A percentile compares a stretch with the other conserved stretches of the same genome.
phyloP scores from a whole-genome alignment of 37 sponge, comb jelly and placozoan genomes.

The Spongilla lacustris region DNA sequence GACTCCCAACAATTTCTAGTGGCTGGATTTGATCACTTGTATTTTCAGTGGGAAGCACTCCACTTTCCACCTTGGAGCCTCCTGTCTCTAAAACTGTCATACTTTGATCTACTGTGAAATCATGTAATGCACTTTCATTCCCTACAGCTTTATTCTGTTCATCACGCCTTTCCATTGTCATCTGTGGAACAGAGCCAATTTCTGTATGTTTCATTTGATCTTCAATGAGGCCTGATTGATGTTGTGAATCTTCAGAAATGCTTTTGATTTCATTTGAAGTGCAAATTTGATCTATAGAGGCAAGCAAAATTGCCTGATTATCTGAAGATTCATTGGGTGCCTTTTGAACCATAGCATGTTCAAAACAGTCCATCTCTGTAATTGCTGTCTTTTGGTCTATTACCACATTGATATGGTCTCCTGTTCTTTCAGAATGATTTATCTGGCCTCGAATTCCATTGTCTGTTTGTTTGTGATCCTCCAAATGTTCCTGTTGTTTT shows the following conservation, averaged over 20 bases:
- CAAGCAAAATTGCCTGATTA: neutral
- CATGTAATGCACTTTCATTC: too few species aligned
- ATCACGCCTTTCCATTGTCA: neutral
- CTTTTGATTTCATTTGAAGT: neutral
- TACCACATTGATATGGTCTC: neutral
- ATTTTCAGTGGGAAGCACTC: neutral
- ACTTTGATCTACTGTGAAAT: too few species aligned
- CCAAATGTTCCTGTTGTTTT: too few species aligned
- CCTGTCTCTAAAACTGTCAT: neutral
- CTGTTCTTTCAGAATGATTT: too few species aligned
- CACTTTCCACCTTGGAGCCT: neutral
- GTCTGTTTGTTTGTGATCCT: too few species aligned
- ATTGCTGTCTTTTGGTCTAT: neutral
- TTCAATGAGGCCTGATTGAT: neutral
- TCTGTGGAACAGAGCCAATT: neutral
- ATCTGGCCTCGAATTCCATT: too few species aligned
- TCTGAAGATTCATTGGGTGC: neutral
- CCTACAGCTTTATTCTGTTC: neutral
- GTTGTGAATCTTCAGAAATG: neutral
- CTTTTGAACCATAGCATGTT: neutral
- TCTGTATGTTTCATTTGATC: neutral
- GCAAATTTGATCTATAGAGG: neutral
- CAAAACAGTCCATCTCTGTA: neutral
- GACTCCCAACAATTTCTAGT: neutral
- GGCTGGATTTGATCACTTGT: neutral